Conservation (phyloP, 2,797 vertebrate species). For the Anisognathus igniventris region DNA sequence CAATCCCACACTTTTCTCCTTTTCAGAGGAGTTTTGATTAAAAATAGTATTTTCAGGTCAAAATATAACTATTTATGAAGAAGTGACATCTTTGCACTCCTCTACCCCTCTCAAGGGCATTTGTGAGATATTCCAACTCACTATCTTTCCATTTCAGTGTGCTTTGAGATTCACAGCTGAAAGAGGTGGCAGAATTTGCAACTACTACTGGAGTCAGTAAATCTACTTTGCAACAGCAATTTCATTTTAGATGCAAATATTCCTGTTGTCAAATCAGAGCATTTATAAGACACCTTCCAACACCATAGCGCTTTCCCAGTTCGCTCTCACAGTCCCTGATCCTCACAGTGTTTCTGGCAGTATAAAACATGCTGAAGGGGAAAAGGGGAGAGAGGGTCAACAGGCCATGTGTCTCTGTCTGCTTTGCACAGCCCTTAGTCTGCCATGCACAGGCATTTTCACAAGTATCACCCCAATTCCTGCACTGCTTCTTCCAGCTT, state of each 20-base stretch:
- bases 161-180: neutral
- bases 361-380: neutral
- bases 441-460: neutral
- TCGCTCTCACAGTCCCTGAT: neutral
- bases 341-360: neutral
- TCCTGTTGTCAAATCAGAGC: neutral
- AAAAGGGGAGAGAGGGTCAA: neutral
- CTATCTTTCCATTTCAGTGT: neutral
- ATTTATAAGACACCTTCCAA: neutral
- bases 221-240: neutral
- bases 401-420: rapidly evolving
- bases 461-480: neutral
- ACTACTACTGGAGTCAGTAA: neutral
- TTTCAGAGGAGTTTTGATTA: neutral
- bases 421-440: neutral
- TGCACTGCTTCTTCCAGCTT: neutral
- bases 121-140: neutral
- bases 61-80: conserved; percentile 4
- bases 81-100: neutral
- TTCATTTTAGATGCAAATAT: neutral
- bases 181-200: neutral
- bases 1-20: neutral
- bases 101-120: neutral
- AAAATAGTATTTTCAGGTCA: neutral
- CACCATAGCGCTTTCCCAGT: neutral